Evolutionary conservation across 37 sponge, comb jelly and placozoan genomes (phyloP).

Genomic region (Theonella swinhoei): DNA sequence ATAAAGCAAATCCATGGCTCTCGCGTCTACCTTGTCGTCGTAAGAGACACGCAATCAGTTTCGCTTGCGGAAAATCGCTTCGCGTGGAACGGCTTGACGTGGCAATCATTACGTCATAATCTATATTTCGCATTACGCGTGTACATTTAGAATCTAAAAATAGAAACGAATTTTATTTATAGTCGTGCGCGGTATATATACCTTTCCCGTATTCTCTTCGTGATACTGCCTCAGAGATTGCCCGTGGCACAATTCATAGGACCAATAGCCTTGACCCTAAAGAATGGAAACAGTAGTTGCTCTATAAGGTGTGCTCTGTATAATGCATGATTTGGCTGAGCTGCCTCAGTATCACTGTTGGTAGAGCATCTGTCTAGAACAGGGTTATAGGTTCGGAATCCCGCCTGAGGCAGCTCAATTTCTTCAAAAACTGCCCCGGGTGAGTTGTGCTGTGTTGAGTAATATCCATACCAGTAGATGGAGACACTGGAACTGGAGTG

Average conservation of each 20-base stretch:
- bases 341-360: not conserved
- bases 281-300: not conserved
- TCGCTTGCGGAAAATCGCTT: not conserved
- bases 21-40: not conserved
- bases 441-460: no score
- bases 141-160: not conserved
- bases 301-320: not conserved
- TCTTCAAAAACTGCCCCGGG: no score
- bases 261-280: constrained; percentile 80
- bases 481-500: not conserved
- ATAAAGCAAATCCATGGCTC: not conserved
- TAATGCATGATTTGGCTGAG: not conserved
- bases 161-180: not conserved
- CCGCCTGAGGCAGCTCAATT: no score
- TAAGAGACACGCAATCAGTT: not conserved
- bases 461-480: not conserved
- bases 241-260: constrained; percentile 76
- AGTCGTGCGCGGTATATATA: not conserved
- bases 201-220: constrained; percentile 30
- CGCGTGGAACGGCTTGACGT: not conserved
- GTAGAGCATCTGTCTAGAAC: no score
- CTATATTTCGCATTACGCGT: not conserved
- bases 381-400: no score
- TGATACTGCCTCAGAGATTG: constrained; percentile 69
- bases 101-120: no score